Base-by-base conservation (phyloP, 2,888 invertebrate species). In the Limenitis camilla region DNA sequence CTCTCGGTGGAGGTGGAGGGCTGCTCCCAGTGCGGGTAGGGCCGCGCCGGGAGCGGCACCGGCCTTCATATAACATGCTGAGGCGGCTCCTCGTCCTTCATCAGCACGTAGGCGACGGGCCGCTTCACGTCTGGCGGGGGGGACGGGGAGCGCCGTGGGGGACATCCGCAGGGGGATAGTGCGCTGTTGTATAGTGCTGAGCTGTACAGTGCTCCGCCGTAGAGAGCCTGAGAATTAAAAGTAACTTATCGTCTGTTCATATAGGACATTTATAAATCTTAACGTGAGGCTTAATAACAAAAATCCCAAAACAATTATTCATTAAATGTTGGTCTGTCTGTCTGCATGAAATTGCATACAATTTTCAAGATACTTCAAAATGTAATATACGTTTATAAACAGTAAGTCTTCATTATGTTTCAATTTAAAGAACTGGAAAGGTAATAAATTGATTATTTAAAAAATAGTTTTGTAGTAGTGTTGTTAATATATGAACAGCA, bases 11-110 rank as follows among this genome's bases (percentile, higher is more conserved):
- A 84, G 38, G 86, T 85, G 54, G 86, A 86, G 11, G 87, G 85
- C 63, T 76, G 81, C 84, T 86, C 87, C 85, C 87, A 90, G 60
- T 88, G 88, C 59, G 88, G 78, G 76, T 82, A 79, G n/a, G 78
- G 78, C 68, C 92, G 83, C 72, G 92, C 92, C 70, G 93, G 93
- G 87, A 93, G 93, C 92, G 93, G 92, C 74, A 93, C 92, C 86
- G 93, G 93, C 90, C 92, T 93, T 94, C 93, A 94, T 91, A 94
- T 94, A 79, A 93, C 92, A 75, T 93, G 93, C 55, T 91, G 88
- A 2, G 88, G 87, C 0, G 85, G 86, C 60, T 90, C 90, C 65
- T 88, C 88, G 65, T 89, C 88, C 78, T 91, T 91, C 89, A 91
- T 90, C 59, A 91, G 87, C 52, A 91, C 90, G 74, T 91, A 91